phyloP scores from a whole-genome alignment of 2,888 invertebrate genomes.

The Ophion obscuratus region DNA sequence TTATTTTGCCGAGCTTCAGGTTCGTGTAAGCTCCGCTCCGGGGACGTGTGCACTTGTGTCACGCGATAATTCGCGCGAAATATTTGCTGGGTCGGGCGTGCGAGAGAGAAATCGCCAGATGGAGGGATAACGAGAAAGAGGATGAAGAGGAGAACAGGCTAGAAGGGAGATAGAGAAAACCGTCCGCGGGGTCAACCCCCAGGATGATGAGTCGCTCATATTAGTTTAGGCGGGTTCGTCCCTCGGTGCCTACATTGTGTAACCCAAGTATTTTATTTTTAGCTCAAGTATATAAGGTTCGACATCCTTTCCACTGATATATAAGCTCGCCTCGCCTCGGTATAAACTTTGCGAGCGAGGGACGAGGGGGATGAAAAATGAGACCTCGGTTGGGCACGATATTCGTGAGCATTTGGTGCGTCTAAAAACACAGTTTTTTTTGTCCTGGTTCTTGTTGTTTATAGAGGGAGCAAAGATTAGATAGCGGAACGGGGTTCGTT shows the following conservation, averaged over 20 bases:
- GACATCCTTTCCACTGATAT: conserved; percentile 43
- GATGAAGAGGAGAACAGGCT: not conserved
- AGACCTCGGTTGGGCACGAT: not conserved
- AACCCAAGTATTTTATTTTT: conserved; percentile 60
- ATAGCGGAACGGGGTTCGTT: not conserved
- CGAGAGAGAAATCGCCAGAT: not conserved
- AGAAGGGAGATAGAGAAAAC: not conserved
- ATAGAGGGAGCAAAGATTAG: not conserved
- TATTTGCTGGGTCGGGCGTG: not conserved
- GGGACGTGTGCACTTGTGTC: conserved; percentile 25
- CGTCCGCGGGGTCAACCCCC: conserved; percentile 48
- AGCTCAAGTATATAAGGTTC: conserved; percentile 48
- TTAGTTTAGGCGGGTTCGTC: conserved; percentile 18
- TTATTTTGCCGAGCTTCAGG: not conserved
- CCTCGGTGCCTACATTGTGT: conserved; percentile 42
- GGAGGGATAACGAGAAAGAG: not conserved
- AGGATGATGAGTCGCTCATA: conserved; percentile 35
- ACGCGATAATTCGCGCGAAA: conserved; percentile 45
- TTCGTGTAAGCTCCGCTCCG: conserved; percentile 8
- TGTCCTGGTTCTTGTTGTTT: not conserved
- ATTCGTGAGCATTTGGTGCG: not conserved
- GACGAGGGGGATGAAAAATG: not conserved
- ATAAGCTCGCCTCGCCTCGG: not conserved
- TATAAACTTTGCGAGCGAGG: conserved; percentile 22
- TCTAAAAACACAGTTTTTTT: not conserved